Evolutionary conservation across 2,113 vertebrate genomes (phyloP).

Genomic region (Saguinus imperator): DNA sequence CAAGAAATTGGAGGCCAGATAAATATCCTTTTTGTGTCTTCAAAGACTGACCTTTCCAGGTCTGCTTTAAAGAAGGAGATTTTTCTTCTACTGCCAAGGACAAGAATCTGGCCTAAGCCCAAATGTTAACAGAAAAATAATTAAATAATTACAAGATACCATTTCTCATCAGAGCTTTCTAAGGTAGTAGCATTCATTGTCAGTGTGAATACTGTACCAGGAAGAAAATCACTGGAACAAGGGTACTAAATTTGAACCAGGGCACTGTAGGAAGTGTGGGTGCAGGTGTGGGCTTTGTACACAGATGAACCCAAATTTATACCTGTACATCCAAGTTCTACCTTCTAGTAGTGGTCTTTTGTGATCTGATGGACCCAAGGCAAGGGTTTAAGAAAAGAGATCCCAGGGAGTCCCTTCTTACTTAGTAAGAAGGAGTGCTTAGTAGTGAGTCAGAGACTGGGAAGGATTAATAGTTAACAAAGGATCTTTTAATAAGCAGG

Average conservation of each 20-base stretch:
- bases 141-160: not conserved
- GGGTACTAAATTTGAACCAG: not conserved
- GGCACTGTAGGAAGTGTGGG: not conserved
- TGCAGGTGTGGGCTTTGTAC: not conserved
- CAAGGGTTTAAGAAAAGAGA: not conserved
- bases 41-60: not conserved
- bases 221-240: not conserved
- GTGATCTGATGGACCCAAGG: not conserved
- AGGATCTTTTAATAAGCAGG: not conserved
- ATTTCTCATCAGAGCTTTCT: not conserved
- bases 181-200: not conserved
- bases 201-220: not conserved
- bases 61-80: not conserved
- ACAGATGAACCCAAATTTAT: not conserved
- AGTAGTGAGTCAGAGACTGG: not conserved
- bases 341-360: not conserved
- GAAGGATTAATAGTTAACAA: not conserved
- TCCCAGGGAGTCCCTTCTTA: not conserved
- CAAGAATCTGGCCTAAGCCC: not conserved
- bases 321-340: not conserved
- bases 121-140: not conserved
- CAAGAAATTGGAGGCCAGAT: not conserved
- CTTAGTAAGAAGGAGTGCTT: no score
- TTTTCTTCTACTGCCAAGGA: not conserved
- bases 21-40: not conserved